Evolutionary conservation across 2,888 invertebrate genomes (phyloP), one percentile per base, ranked within the genome.

Genomic region (Apoda limacodes): DNA sequence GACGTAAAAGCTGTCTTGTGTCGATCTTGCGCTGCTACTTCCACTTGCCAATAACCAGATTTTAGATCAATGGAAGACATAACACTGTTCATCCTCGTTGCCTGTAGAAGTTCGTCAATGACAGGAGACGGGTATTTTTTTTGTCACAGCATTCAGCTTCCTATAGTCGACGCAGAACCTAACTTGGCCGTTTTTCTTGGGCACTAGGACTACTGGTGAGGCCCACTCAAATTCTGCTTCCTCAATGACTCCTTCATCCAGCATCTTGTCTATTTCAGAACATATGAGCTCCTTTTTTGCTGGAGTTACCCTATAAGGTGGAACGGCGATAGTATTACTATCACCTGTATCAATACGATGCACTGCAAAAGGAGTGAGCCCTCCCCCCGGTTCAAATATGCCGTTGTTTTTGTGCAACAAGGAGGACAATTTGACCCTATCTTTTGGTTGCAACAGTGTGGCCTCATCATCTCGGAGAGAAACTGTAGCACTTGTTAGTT

Each of bases 51-150:
- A n/a, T n/a, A 65, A 1, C 60, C 59, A 3, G 52, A 32, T 12
- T 39, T 43, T 3, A 66, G 32, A 29, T 64, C 60, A 2, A 66
- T 32, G 1, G 55, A 57, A 5, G 52, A 39, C 45, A 55, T 53
- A 27, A 32, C 50, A 4, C 46, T 29, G 53, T 51, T 36, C 55
- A 52, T 4, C 54, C 54, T 46, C 1, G 44, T 49, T 5, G 50
- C 41, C 9, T 41, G 28, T 2, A 54, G 28, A 43, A 61, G 42
- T 20, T 40, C 33, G 9, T 48, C 46, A 4, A 59, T 37, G 28
- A 37, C 2, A 0, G 45, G 45, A 4, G 32, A 23, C 2, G 46
- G 46, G 21, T 46, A 46, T 4, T 34, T 34, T 28, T 58, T 48
- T 36, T 14, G 37, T 41, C 2, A 45, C 22, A 1, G 30, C 28